Evolutionary conservation across 2,113 vertebrate genomes (phyloP).

Genomic region (Catharus minimus): DNA sequence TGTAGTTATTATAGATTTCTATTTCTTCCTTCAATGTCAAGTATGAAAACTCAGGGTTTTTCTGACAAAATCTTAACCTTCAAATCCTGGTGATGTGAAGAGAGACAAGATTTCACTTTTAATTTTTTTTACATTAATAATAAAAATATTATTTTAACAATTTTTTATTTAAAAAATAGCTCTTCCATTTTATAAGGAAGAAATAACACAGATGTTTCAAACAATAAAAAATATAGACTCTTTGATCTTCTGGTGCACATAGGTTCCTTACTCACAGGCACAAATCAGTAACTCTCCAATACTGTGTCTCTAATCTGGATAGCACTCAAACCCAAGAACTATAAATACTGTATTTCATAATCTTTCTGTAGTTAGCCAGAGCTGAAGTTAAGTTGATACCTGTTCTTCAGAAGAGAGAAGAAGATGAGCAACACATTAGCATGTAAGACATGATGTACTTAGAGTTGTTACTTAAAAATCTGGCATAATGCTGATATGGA

Average conservation of each 20-base stretch:
- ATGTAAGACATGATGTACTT: not conserved
- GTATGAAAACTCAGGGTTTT: not conserved
- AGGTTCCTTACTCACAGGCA: not conserved
- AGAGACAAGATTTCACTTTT: not conserved
- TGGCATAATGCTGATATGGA: not conserved
- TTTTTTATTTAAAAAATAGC: not conserved
- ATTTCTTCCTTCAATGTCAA: not conserved
- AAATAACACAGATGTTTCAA: not conserved
- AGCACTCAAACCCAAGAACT: not conserved
- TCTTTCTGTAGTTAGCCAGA: not conserved
- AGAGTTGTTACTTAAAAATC: not conserved
- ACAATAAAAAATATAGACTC: not conserved
- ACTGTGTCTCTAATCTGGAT: not conserved
- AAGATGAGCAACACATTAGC: not conserved
- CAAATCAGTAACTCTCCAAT: not conserved
- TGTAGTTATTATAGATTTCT: not conserved
- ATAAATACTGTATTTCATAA: not conserved
- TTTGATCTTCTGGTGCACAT: not conserved
- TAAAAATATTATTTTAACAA: not conserved
- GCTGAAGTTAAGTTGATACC: not conserved
- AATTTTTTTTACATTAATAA: not conserved
- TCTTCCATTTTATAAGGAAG: not conserved
- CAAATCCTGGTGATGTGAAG: not conserved
- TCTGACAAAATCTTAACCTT: not conserved
- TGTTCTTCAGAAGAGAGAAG: not conserved